Conservation (phyloP, 2,113 vertebrate species). For the Micromys minutus region DNA sequence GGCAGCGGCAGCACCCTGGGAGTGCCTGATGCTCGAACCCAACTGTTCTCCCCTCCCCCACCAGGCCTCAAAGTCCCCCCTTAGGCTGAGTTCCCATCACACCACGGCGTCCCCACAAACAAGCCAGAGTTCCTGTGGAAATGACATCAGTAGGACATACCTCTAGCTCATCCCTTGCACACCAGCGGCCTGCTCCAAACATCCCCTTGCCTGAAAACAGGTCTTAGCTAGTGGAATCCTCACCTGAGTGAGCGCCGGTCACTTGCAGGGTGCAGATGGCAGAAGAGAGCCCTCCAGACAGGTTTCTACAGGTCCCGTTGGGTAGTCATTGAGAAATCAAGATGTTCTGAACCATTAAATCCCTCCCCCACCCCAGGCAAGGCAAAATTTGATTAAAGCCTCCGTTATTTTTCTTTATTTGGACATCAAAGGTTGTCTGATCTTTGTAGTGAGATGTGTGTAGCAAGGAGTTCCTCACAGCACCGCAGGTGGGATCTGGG, state of each 20-base stretch:
- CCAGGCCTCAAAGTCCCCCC: background rate
- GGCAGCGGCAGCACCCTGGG: background rate
- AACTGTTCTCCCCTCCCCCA: background rate
- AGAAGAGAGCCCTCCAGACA: background rate
- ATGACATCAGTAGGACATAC: background rate
- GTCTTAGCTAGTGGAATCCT: background rate
- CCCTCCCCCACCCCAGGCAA: background rate
- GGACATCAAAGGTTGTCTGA: constrained; percentile 50
- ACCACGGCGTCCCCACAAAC: background rate
- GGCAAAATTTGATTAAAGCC: constrained; percentile 16
- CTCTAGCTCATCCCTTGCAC: background rate
- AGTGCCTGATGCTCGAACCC: background rate
- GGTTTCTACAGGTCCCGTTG: background rate
- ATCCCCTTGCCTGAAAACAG: background rate
- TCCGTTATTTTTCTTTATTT: constrained; percentile 43
- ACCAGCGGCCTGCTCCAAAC: background rate
- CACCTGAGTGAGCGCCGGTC: background rate
- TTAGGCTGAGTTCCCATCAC: background rate
- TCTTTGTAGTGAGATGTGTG: background rate
- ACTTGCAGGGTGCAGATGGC: background rate
- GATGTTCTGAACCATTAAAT: background rate
- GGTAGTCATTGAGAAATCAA: background rate
- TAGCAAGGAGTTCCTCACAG: background rate
- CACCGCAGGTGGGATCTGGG: accelerated
- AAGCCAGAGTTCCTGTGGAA: background rate